phyloP scores from a whole-genome alignment of 2,797 vertebrate genomes.

The Leptoclinus maculatus region DNA sequence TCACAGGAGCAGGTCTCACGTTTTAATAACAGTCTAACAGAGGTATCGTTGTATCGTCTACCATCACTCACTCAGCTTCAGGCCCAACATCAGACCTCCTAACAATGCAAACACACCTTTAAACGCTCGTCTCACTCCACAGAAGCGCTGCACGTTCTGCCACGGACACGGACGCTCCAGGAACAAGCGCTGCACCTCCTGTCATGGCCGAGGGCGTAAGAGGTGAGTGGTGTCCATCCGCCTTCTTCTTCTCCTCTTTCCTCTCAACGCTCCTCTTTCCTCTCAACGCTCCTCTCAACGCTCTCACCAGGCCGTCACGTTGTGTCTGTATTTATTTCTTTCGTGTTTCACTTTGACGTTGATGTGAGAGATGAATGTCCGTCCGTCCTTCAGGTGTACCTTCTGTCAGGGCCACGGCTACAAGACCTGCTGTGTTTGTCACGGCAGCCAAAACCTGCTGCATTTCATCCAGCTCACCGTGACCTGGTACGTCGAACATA shows the following conservation, averaged over 20 bases:
- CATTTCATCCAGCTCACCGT: constrained; percentile 85
- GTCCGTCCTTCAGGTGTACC: constrained; percentile 73
- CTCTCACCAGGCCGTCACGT: no score
- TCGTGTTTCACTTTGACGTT: not conserved
- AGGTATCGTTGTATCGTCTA: no score
- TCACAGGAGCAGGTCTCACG: not conserved
- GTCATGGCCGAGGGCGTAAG: constrained; percentile 60
- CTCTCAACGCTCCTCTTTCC: not conserved
- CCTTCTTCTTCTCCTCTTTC: no score
- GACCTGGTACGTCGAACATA: constrained; percentile 66
- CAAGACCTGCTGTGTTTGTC: constrained; percentile 79
- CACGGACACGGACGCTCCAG: constrained; percentile 55
- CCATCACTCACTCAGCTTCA: no score
- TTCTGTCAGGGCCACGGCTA: constrained; percentile 79
- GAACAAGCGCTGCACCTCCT: constrained; percentile 62
- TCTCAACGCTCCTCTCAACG: not conserved
- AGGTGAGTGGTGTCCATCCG: constrained; percentile 43
- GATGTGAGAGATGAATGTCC: no score
- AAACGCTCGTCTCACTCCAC: not conserved
- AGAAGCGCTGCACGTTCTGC: constrained; percentile 68
- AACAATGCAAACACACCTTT: not conserved
- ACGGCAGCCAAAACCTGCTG: constrained; percentile 81
- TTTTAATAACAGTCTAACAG: no score
- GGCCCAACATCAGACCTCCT: no score
- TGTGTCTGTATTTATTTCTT: not conserved